Evolutionary conservation across 2,888 invertebrate species (phyloP).

Genomic region (Drosophila formosana): DNA sequence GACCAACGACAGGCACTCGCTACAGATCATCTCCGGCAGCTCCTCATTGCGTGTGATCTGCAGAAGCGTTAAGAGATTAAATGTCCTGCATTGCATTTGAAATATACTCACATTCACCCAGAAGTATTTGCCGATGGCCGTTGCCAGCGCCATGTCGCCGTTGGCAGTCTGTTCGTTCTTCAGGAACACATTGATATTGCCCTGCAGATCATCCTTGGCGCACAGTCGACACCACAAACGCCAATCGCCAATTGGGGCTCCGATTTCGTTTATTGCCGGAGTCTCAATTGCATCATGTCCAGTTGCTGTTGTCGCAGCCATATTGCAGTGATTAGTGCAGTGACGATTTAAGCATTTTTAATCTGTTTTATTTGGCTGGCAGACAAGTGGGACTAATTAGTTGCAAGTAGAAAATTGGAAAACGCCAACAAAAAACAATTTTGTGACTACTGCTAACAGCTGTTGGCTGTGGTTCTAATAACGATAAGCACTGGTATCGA

Average conservation of each 20-base stretch:
- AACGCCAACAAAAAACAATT: constrained; percentile 23
- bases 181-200: constrained; percentile 74
- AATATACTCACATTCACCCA: constrained; percentile 74
- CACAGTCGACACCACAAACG: constrained; percentile 78
- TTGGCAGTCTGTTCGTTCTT: constrained; percentile 55
- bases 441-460: constrained; percentile 38
- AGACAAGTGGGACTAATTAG: constrained; percentile 2
- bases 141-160: constrained; percentile 64
- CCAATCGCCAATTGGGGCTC: constrained; percentile 52
- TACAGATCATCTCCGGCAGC: constrained; percentile 78
- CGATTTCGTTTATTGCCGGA: background rate
- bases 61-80: background rate
- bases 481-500: constrained; percentile 3
- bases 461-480: constrained; percentile 11
- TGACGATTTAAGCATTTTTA: constrained; percentile 5
- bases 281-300: constrained; percentile 7
- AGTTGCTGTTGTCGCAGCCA: constrained; percentile 18
- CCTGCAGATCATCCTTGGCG: constrained; percentile 70
- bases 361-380: background rate
- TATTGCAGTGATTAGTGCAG: constrained; percentile 8
- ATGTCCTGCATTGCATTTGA: background rate
- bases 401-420: constrained; percentile 11
- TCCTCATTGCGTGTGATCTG: constrained; percentile 75
- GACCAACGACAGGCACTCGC: constrained; percentile 75
- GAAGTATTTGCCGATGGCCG: constrained; percentile 81